These are phyloP conservation scores for Rhorus exstirpatorius DNA, from an alignment of 2,888 invertebrate species.

Conservation along the genomic window DNA sequence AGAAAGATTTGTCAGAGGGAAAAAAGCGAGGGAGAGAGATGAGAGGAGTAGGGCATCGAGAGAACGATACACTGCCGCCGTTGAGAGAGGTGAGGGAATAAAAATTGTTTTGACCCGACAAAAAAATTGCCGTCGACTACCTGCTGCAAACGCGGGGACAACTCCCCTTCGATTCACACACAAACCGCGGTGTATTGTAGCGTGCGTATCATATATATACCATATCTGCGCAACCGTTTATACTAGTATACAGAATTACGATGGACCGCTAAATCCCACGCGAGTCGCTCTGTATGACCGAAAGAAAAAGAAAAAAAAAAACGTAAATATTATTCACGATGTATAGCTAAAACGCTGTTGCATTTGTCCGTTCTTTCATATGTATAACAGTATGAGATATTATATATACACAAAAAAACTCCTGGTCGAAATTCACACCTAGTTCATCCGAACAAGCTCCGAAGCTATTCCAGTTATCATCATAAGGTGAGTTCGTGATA, in stretches of 20 bases:
- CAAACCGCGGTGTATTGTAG: conserved; percentile 49
- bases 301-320: conserved; percentile 32
- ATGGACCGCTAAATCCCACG: conserved; percentile 47
- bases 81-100: conserved; percentile 65
- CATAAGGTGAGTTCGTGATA: conserved; percentile 19
- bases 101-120: conserved; percentile 70
- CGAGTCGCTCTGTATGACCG: conserved; percentile 30
- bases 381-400: neutral
- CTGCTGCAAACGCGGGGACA: conserved; percentile 52
- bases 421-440: conserved; percentile 31
- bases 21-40: conserved; percentile 23
- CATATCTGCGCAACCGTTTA: conserved; percentile 42
- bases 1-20: conserved; percentile 36
- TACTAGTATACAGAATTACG: conserved; percentile 56
- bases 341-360: conserved; percentile 21
- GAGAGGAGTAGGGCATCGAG: conserved; percentile 19
- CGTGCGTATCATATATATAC: neutral
- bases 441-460: conserved; percentile 48
- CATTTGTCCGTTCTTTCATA: conserved; percentile 8
- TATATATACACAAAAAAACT: neutral
- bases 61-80: conserved; percentile 62
- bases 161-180: conserved; percentile 61
- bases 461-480: conserved; percentile 20
- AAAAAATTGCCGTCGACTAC: conserved; percentile 70
- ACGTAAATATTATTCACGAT: conserved; percentile 47